phyloP scores from a whole-genome alignment of 2,797 vertebrate species.

The Poecilia velifera region DNA sequence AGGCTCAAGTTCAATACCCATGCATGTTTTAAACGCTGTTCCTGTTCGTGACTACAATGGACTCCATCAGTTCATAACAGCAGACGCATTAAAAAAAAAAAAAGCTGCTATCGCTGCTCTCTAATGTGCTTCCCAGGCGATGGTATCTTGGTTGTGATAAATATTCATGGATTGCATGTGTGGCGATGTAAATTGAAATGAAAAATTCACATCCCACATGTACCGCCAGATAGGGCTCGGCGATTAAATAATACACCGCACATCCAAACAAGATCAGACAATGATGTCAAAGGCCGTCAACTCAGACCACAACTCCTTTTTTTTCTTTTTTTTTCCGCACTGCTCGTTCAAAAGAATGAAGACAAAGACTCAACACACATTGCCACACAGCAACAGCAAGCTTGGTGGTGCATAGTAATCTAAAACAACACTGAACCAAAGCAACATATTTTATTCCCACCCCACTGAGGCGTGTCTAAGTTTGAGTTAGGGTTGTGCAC shows the following conservation, averaged over 20 bases:
- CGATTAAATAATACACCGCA: conserved; percentile 53
- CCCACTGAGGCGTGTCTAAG: conserved; percentile 56
- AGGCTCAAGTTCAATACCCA: conserved; percentile 70
- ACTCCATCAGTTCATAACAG: conserved; percentile 28
- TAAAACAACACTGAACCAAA: conserved; percentile 64
- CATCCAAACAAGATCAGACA: conserved; percentile 72
- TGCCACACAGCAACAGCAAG: conserved; percentile 46
- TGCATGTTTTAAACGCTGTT: conserved; percentile 52
- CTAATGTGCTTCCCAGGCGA: conserved; percentile 26
- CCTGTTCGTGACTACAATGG: conserved; percentile 30
- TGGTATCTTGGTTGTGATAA: conserved; percentile 38
- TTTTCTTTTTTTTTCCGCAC: background rate
- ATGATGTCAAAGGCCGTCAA: conserved; percentile 59
- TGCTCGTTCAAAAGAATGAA: conserved; percentile 53
- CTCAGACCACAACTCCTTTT: conserved; percentile 4
- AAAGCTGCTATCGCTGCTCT: conserved; percentile 18
- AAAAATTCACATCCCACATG: conserved; percentile 41
- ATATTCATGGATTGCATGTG: conserved; percentile 58
- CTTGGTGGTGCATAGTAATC: conserved; percentile 65
- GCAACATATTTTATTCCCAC: conserved; percentile 47
- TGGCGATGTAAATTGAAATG: conserved; percentile 45
- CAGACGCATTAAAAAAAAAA: conserved; percentile 17
- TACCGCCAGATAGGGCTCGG: conserved; percentile 50
- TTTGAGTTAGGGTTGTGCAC: conserved; percentile 59
- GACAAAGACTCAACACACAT: conserved; percentile 52